phyloP scores from a whole-genome alignment of 2,888 invertebrate species.

The Cotesia congregata region DNA sequence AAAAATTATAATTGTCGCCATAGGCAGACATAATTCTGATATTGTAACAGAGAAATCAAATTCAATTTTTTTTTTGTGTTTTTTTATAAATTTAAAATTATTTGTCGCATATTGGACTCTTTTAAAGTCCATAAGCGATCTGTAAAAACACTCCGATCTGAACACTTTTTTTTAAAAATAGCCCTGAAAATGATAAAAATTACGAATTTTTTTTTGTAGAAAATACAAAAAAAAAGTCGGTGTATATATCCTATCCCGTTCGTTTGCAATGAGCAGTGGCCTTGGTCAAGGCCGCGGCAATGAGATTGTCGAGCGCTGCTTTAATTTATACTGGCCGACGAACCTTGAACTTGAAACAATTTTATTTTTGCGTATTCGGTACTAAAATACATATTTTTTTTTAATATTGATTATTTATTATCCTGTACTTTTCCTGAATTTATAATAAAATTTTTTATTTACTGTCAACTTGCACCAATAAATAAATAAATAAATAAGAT shows the following conservation, averaged over 20 bases:
- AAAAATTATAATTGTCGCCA: too few species aligned
- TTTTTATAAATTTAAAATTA: too few species aligned
- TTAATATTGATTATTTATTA: neutral
- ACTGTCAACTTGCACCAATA: neutral
- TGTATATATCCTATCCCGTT: conserved; percentile 53
- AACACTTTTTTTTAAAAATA: neutral
- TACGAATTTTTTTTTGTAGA: neutral
- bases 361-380: conserved; percentile 17
- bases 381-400: conserved; percentile 17
- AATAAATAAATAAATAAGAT: neutral
- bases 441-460: neutral
- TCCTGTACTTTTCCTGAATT: neutral
- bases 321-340: conserved; percentile 62
- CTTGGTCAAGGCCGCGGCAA: conserved; percentile 61
- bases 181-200: neutral
- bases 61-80: too few species aligned
- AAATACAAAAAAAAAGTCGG: conserved; percentile 28
- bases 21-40: too few species aligned
- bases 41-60: too few species aligned
- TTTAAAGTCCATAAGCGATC: too few species aligned
- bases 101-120: too few species aligned
- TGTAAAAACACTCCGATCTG: too few species aligned
- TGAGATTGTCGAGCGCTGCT: conserved; percentile 53
- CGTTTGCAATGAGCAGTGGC: conserved; percentile 59
- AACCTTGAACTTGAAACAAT: conserved; percentile 51